Base-by-base conservation (phyloP, 1,140 invertebrate genomes). In the Neodiprion pinetum region DNA sequence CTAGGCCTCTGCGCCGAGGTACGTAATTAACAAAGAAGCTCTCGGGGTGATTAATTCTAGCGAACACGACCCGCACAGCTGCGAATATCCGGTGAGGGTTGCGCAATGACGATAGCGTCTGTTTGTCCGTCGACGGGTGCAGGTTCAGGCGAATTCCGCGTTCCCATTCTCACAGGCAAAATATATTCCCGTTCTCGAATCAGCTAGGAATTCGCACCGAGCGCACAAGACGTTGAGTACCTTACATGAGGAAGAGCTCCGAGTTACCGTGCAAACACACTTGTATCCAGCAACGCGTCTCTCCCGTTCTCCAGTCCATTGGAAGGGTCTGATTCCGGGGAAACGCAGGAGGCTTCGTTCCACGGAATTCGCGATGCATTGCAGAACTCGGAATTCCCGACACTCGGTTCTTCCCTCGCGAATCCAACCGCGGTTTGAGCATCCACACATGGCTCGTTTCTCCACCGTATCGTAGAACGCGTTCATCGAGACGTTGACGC, bases 301-400 rank as follows among this genome's bases (percentile, higher is more conserved):
- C 4, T 3, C 5, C 4, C 9, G 53, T 61, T 9, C 28, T 40
- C 28, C 28, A 40, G 2, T 61, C 53, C 11, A 61, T 61, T 61
- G n/a, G 11, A 4, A 61, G 4, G 53, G 53, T 61, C 7, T 61
- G 11, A 61, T 17, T 61, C 53, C 53, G 9, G 5, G 4, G 9
- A 40, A 40, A 40, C 28, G 2, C 28, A 40, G 28, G 28, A 40
- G 28, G 28, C 1, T 40, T 40, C 28, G 5, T 40, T 40, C 28
- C 28, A 40, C 28, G 28, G 28, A 40, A 40, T 40, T 40, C 79
- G 79, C 74, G 79, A 75, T 78, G 77, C 76, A 80, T 76, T 76
- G 74, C 74, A 75, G 74, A 68, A 72, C 28, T 72, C 17, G 23
- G 23, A 50, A 67, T 21, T 68, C 23, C 9, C 71, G 47, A 21